Percentiles rank a stretch among this genome's conserved stretches.
Evolutionary conservation across 2,113 vertebrate genomes (phyloP).

Genomic region (Pungitius pungitius): DNA sequence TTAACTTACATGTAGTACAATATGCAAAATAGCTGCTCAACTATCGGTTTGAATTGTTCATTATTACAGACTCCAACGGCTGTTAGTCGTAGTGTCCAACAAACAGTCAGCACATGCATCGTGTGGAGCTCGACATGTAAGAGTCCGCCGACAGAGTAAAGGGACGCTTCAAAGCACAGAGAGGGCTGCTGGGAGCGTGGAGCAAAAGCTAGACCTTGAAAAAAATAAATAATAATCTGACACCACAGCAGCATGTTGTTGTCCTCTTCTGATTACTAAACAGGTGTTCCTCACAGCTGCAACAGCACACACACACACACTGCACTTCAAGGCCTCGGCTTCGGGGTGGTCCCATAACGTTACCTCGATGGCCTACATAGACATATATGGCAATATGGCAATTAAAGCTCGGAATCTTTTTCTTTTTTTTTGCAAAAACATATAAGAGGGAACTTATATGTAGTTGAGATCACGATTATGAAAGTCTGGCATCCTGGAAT

Average conservation of each 20-base stretch:
- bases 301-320: conserved; percentile 41
- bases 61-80: conserved; percentile 20
- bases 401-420: too few species aligned
- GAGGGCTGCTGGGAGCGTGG: too few species aligned
- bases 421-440: too few species aligned
- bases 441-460: too few species aligned
- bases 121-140: neutral
- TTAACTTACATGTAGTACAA: neutral
- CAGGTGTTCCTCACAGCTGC: conserved; percentile 68
- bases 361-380: conserved; percentile 24
- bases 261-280: conserved; percentile 34
- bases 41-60: conserved; percentile 5
- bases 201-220: neutral
- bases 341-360: conserved; percentile 26
- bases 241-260: conserved; percentile 28
- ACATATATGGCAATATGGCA: neutral
- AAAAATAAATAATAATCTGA: neutral
- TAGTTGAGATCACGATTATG: too few species aligned
- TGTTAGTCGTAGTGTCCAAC: conserved; percentile 12
- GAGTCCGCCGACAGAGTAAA: neutral
- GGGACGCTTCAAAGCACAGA: neutral
- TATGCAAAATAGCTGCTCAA: neutral
- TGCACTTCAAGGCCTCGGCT: conserved; percentile 39
- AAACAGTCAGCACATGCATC: neutral
- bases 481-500: too few species aligned